Conservation (phyloP, 2,113 vertebrate genomes). For the Stegostoma tigrinum region DNA sequence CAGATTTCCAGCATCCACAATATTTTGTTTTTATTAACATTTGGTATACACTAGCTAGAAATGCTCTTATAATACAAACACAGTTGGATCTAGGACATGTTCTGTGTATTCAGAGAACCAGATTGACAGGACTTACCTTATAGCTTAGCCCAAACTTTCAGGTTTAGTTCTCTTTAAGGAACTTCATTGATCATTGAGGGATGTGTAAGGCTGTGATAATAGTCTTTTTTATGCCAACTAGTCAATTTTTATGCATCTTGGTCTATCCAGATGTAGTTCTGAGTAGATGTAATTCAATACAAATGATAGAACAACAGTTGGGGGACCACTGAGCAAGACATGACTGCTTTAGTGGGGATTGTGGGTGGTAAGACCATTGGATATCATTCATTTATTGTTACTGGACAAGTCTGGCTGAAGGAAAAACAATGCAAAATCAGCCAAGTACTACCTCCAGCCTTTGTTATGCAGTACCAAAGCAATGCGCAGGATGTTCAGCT, state of each 20-base stretch:
- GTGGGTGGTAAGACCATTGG: too few species aligned
- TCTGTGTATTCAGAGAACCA: not conserved
- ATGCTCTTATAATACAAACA: not conserved
- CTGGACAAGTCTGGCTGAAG: too few species aligned
- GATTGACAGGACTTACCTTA: not conserved
- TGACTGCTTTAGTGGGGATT: too few species aligned
- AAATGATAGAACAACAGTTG: not conserved
- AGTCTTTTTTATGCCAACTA: not conserved
- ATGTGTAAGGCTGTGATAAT: not conserved
- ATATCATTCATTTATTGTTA: too few species aligned
- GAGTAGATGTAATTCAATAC: not conserved
- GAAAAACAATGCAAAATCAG: too few species aligned
- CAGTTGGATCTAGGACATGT: not conserved
- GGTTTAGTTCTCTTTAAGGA: not conserved
- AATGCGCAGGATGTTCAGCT: too few species aligned
- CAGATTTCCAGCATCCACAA: too few species aligned
- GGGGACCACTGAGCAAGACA: too few species aligned
- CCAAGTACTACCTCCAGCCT: too few species aligned
- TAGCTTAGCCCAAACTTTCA: not conserved
- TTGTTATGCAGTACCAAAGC: too few species aligned
- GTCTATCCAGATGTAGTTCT: not conserved
- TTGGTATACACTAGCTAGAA: not conserved
- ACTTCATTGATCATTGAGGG: not conserved
- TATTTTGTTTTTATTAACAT: not conserved
- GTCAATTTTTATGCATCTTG: not conserved